Base-by-base conservation (phyloP, 2,797 vertebrate species). In the Capromys pilorides region DNA sequence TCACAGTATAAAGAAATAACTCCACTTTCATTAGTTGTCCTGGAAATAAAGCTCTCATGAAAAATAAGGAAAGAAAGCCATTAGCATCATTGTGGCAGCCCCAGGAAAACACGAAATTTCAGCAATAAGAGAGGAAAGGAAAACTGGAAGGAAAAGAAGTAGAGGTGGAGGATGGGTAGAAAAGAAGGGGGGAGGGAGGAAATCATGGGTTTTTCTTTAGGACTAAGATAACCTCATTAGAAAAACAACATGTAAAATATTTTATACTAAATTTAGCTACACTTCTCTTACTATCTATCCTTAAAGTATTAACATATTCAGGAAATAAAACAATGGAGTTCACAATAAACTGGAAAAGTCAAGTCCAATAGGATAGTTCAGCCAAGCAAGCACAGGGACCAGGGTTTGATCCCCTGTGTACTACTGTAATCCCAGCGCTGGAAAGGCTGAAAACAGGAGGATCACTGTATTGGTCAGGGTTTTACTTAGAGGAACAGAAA, bases 261-360 rank as follows among this genome's bases (percentile, higher is more conserved):
- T 59, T 80, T 78, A n/a, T 59, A 21, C 24, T 81, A 5, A 8
- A 69, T 75, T 86, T 61, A 66, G 57, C 18, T 21, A 82, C 9
- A 84, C 14, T 26, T 19, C 45, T 73, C 22, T 78, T 39, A 85
- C 26, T 81, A 28, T 24, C 54, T 73, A 26, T 28, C 75, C 6
- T 49, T 49, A n/a, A 78, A 86, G 64, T 86, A 49, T 57, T 85
- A 82, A 10, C 90, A 45, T 45, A 75, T 92, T 82, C 39, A 88
- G 22, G 2, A 87, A 92, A 54, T 18, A 54, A 73, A 57, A 61
- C 10, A 51, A n/a, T 21, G 13, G 59, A 19, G 1, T 22, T 26
- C 14, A 89, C 51, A 21, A 57, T 4, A 59, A 39, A 51, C 31
- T 85, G 61, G 61, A 7, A 85, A 85, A 85, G 24, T 26, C 6